Evolutionary conservation across 2,888 invertebrate species (phyloP).

Genomic region (Panopea generosa): DNA sequence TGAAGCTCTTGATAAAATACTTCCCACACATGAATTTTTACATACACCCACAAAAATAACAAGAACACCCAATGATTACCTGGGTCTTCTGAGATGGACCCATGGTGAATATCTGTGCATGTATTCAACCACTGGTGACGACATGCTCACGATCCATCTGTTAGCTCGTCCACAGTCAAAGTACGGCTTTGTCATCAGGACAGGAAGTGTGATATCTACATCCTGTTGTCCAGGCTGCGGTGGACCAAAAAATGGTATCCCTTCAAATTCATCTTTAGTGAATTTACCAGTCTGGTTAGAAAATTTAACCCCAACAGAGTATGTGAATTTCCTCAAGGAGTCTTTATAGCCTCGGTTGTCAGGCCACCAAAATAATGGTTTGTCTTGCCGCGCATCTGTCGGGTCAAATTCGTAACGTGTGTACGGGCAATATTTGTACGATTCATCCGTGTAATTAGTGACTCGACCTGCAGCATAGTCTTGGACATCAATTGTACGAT

Average conservation of each 20-base stretch:
- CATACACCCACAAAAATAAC: too few relatives aligned
- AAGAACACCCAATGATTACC: constrained; percentile 75
- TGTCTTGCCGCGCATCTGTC: constrained; percentile 40
- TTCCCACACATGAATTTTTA: too few relatives aligned
- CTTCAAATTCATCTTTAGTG: constrained; percentile 73
- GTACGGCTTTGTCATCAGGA: constrained; percentile 97
- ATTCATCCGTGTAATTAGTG: constrained; percentile 95
- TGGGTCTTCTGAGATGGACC: constrained; percentile 81
- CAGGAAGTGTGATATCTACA: constrained; percentile 89
- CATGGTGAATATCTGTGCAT: constrained; percentile 89
- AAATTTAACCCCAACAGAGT: constrained; percentile 81
- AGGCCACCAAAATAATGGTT: constrained; percentile 90
- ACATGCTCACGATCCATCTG: constrained; percentile 97
- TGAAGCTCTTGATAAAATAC: too few relatives aligned
- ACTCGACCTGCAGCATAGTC: constrained; percentile 90
- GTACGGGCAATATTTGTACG: constrained; percentile 91
- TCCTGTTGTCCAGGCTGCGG: constrained; percentile 83
- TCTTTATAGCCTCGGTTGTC: constrained; percentile 94
- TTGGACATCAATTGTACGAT: constrained; percentile 92
- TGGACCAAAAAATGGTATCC: constrained; percentile 83
- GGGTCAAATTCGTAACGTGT: constrained; percentile 58
- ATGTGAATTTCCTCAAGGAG: constrained; percentile 78
- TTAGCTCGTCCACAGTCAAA: constrained; percentile 98
- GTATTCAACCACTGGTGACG: constrained; percentile 97
- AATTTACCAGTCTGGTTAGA: constrained; percentile 83